phyloP scores from a whole-genome alignment of 1,140 invertebrate genomes.

The Hypothenemus hampei region DNA sequence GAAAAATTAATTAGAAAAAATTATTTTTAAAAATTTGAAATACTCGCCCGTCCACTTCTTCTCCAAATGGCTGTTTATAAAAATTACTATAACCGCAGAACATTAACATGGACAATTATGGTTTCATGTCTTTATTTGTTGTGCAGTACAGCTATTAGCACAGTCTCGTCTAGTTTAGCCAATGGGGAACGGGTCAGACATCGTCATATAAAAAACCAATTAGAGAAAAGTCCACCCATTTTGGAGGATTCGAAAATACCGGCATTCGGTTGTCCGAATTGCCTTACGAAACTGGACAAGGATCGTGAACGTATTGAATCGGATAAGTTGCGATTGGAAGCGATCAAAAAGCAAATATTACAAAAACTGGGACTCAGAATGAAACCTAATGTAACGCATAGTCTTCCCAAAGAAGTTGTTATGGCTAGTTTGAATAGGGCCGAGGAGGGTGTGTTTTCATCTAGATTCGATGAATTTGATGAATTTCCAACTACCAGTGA shows the following conservation, averaged over 20 bases:
- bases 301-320: conserved; percentile 42
- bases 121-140: conserved; percentile 35
- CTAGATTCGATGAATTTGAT: conserved; percentile 34
- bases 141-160: conserved; percentile 32
- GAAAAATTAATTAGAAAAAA: conserved; percentile 11
- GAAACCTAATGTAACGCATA: conserved; percentile 65
- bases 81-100: conserved; percentile 34
- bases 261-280: conserved; percentile 39
- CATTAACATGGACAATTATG: conserved; percentile 28
- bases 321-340: conserved; percentile 63
- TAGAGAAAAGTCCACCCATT: conserved; percentile 28
- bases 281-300: conserved; percentile 36
- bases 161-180: conserved; percentile 26
- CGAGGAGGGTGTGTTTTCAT: conserved; percentile 35
- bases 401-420: conserved; percentile 61
- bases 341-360: conserved; percentile 72
- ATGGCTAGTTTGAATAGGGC: conserved; percentile 64
- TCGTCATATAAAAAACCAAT: conserved; percentile 31
- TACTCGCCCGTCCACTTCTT: conserved; percentile 3
- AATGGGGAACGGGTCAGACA: conserved; percentile 32
- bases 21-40: conserved; percentile 6
- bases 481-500: conserved; percentile 36
- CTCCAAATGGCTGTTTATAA: conserved; percentile 33
- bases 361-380: conserved; percentile 64
- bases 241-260: conserved; percentile 33